Percentiles rank a stretch among this genome's conserved stretches.
Conservation (phyloP, 2,797 vertebrate genomes). For the Cryptoprocta ferox region DNA sequence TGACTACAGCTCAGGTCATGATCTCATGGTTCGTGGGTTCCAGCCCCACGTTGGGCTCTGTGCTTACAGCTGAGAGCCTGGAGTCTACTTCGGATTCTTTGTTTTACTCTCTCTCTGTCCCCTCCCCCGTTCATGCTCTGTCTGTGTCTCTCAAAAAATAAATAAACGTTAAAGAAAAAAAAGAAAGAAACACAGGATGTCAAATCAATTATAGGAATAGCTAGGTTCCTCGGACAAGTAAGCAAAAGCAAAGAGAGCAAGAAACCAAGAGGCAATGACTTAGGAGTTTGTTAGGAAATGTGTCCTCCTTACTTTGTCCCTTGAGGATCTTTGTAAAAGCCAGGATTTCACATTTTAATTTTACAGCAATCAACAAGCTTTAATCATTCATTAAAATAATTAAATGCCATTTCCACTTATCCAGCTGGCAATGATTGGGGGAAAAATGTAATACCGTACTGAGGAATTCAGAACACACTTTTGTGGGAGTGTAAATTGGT, state of each 20-base stretch:
- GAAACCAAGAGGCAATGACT: not conserved
- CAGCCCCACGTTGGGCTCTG: too few relatives aligned
- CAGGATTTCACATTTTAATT: slow-evolving; percentile 24
- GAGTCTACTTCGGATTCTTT: too few relatives aligned
- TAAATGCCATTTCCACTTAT: not conserved
- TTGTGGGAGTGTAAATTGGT: not conserved
- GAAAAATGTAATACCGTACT: not conserved
- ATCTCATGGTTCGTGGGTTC: too few relatives aligned
- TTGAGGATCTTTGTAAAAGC: not conserved
- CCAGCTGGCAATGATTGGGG: not conserved
- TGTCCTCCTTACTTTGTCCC: not conserved
- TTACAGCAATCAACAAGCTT: not conserved
- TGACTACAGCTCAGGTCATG: too few relatives aligned
- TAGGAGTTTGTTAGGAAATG: not conserved
- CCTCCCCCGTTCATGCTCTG: too few relatives aligned
- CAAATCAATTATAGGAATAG: not conserved
- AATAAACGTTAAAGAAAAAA: too few relatives aligned
- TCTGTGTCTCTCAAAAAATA: too few relatives aligned
- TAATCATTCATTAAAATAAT: not conserved
- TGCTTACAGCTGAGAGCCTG: too few relatives aligned
- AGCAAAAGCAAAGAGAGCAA: not conserved
- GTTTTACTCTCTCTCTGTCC: too few relatives aligned
- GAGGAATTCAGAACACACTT: not conserved
- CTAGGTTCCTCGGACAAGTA: not conserved
- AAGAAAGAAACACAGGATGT: too few relatives aligned